These are phyloP conservation scores for Parapristionchus giblindavisi DNA, from an alignment of 2,888 invertebrate species.

Conservation along the genomic window DNA sequence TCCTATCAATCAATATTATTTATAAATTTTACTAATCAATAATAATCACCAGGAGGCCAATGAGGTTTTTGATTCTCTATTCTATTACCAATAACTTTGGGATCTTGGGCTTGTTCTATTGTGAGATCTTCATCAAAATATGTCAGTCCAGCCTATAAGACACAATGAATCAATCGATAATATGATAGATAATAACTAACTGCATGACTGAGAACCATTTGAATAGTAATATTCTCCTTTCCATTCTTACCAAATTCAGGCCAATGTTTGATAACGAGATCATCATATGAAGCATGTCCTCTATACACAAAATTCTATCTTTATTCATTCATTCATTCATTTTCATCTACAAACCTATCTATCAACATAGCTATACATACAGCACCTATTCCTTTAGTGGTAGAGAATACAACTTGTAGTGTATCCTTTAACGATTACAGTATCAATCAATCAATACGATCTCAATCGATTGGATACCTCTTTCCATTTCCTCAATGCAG, in stretches of 20 bases:
- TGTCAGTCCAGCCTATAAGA: conserved; percentile 51
- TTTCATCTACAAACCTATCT: conserved; percentile 42
- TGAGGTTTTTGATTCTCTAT: conserved; percentile 53
- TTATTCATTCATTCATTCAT: background rate
- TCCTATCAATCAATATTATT: conserved; percentile 1
- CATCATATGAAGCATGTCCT: conserved; percentile 48
- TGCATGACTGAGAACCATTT: conserved; percentile 57
- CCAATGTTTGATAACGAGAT: conserved; percentile 58
- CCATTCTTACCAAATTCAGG: conserved; percentile 58
- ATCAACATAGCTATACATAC: conserved; percentile 51
- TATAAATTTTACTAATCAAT: background rate
- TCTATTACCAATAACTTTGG: conserved; percentile 45
- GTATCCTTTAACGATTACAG: conserved; percentile 48
- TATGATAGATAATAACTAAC: conserved; percentile 35
- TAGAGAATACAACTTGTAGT: conserved; percentile 57
- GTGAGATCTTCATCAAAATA: conserved; percentile 55
- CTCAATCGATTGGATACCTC: conserved; percentile 36
- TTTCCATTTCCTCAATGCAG: conserved; percentile 51
- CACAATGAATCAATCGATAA: background rate
- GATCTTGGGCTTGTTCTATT: conserved; percentile 51
- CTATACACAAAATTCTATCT: background rate
- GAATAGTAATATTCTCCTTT: conserved; percentile 56
- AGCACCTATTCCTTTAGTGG: conserved; percentile 55
- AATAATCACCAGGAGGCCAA: conserved; percentile 50
- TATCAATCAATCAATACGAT: background rate